Evolutionary conservation across 2,888 invertebrate genomes (phyloP).

Genomic region (Tribolium freemani): DNA sequence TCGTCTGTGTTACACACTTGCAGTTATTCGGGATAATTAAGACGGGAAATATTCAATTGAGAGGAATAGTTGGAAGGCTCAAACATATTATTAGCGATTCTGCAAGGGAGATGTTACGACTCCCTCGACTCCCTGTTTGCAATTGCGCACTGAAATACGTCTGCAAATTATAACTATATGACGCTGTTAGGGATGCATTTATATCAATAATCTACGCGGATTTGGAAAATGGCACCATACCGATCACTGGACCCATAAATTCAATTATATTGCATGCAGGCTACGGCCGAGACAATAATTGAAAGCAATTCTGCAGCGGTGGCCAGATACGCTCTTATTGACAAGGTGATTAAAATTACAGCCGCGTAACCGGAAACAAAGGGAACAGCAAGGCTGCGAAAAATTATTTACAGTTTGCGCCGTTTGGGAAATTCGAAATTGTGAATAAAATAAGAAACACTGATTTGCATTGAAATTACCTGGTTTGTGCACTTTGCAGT

Average conservation of each 20-base stretch:
- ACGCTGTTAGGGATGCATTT: constrained; percentile 52
- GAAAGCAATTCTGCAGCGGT: not conserved
- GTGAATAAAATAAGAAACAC: too few relatives aligned
- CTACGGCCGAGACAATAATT: not conserved
- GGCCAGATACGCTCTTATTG: not conserved
- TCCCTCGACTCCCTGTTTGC: constrained; percentile 50
- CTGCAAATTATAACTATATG: constrained; percentile 52
- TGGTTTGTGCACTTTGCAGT: too few relatives aligned
- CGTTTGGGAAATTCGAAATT: too few relatives aligned
- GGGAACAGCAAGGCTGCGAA: not conserved
- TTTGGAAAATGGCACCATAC: constrained; percentile 44
- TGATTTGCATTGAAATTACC: too few relatives aligned
- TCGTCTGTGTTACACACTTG: not conserved
- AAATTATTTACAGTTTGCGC: too few relatives aligned
- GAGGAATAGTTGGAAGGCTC: constrained; percentile 29
- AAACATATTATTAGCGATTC: constrained; percentile 47
- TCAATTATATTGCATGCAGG: constrained; percentile 34
- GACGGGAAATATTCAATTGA: constrained; percentile 35
- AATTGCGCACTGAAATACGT: constrained; percentile 53
- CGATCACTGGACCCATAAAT: constrained; percentile 44
- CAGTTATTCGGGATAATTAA: not conserved
- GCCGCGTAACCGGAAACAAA: not conserved
- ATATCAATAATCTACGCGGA: constrained; percentile 55
- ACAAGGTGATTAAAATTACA: not conserved
- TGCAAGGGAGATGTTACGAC: constrained; percentile 49